phyloP scores from a whole-genome alignment of 2,797 vertebrate genomes.

The Enteromius treurensis region DNA sequence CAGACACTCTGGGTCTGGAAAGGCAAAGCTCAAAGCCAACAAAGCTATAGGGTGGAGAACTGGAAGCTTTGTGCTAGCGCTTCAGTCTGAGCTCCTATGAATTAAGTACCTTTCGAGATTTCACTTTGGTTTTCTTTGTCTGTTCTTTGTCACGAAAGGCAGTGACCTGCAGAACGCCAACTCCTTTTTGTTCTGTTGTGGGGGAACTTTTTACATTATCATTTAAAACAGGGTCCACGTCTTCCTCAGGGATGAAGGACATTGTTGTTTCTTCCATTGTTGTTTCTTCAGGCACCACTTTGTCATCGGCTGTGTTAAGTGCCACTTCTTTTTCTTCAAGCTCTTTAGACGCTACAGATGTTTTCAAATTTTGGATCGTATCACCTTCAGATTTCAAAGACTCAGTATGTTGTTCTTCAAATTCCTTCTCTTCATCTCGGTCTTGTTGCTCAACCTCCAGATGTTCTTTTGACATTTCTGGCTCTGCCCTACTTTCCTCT shows the following conservation, averaged over 20 bases:
- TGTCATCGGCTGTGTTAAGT: slow-evolving; percentile 11
- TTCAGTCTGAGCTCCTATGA: slow-evolving; percentile 11
- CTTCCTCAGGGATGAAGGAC: slow-evolving; percentile 43
- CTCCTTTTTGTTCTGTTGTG: not conserved
- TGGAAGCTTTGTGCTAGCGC: not conserved
- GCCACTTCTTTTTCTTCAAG: not conserved
- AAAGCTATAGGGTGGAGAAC: slow-evolving; percentile 4
- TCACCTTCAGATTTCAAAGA: not conserved
- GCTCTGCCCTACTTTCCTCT: not conserved
- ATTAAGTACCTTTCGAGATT: slow-evolving; percentile 70
- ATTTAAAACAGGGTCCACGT: slow-evolving; percentile 45
- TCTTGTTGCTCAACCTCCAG: not conserved
- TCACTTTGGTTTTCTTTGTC: slow-evolving; percentile 50
- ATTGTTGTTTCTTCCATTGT: slow-evolving; percentile 35
- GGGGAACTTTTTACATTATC: not conserved
- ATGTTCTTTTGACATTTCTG: slow-evolving; percentile 16
- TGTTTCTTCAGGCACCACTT: slow-evolving; percentile 20
- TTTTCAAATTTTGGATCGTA: slow-evolving; percentile 17
- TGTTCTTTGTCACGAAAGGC: not conserved
- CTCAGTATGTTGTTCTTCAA: slow-evolving; percentile 7
- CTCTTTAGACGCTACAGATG: not conserved
- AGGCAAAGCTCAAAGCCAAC: slow-evolving; percentile 34
- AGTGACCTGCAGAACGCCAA: not conserved
- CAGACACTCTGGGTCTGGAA: slow-evolving; percentile 12
- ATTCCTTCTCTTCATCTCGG: slow-evolving; percentile 28